Evolutionary conservation across 1,140 invertebrate genomes (phyloP).

Genomic region (Colletes latitarsis): DNA sequence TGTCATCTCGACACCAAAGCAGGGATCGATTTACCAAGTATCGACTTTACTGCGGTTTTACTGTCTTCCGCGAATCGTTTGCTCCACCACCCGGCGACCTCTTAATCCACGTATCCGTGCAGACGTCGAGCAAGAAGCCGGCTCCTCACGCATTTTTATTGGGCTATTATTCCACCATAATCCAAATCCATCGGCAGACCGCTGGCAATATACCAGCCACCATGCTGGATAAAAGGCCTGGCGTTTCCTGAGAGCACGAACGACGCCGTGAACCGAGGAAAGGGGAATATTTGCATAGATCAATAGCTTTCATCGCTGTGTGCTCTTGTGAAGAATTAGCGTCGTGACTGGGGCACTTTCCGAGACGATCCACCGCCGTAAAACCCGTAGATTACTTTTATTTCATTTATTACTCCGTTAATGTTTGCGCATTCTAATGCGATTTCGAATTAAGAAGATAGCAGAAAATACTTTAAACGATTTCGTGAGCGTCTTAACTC

Average conservation of each 20-base stretch:
- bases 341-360: neutral
- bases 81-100: conserved; percentile 32
- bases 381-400: neutral
- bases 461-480: too few species aligned
- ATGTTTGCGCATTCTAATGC: neutral
- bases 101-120: conserved; percentile 47
- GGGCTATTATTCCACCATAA: conserved; percentile 48
- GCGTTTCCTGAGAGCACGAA: neutral
- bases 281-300: neutral
- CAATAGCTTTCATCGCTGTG: conserved; percentile 8
- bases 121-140: conserved; percentile 18
- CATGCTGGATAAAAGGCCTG: neutral
- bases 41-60: conserved; percentile 63
- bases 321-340: neutral
- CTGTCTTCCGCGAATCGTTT: conserved; percentile 14
- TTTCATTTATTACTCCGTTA: neutral
- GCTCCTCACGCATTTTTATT: conserved; percentile 57
- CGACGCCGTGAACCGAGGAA: neutral
- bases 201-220: conserved; percentile 14
- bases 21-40: conserved; percentile 62
- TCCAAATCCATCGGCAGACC: conserved; percentile 53
- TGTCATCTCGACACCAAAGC: conserved; percentile 58
- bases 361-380: neutral
- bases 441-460: neutral
- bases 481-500: too few species aligned